phyloP scores from a whole-genome alignment of 2,888 invertebrate species.

The Tipula vernalis region DNA sequence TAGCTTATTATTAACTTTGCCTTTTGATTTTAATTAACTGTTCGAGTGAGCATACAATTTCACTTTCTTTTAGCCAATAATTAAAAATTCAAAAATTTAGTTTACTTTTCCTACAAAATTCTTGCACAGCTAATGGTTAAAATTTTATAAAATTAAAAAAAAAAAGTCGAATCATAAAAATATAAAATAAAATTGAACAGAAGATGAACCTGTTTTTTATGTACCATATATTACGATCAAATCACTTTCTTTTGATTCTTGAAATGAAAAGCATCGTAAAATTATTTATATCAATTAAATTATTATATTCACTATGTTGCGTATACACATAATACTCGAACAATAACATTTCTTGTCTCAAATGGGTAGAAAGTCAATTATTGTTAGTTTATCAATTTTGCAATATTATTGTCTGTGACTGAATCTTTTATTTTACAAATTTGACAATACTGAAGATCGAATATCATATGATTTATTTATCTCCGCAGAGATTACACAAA shows the following conservation, averaged over 20 bases:
- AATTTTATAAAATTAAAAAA: too few relatives aligned
- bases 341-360: neutral
- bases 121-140: neutral
- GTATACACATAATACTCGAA: too few relatives aligned
- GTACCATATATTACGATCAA: neutral
- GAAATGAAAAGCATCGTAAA: neutral
- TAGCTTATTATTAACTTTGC: too few relatives aligned
- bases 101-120: neutral
- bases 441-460: neutral
- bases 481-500: neutral
- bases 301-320: neutral
- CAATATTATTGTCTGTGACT: neutral
- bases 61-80: neutral
- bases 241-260: neutral
- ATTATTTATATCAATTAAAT: neutral
- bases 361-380: neutral
- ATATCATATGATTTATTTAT: neutral
- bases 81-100: neutral
- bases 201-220: neutral
- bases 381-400: neutral
- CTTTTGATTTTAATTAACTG: neutral
- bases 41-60: neutral
- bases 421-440: neutral
- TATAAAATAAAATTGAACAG: neutral
- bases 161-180: neutral